Base-by-base conservation (phyloP, 2,113 vertebrate genomes). In the Passer domesticus region DNA sequence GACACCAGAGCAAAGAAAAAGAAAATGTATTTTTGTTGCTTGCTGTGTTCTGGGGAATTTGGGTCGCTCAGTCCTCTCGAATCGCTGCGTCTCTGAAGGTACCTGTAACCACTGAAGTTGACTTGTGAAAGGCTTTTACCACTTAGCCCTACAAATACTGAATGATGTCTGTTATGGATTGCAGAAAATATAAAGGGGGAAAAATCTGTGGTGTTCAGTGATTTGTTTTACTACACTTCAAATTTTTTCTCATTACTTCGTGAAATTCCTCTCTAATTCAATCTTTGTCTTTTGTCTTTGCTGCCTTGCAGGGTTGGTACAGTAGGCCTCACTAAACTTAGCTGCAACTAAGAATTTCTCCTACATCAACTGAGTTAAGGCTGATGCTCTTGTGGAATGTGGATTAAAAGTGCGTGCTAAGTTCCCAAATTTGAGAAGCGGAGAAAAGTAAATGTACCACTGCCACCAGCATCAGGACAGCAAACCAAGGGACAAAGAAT, bases 221-320 rank as follows among this genome's bases (percentile, higher is more conserved):
- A 80, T 96, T 79, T 97, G 96, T 98, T 98, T 95, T 98, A 87
- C 96, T 97, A 97, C 87, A 97, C 97, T 98, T 98, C 97, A 97
- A 87, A 83, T 92, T 96, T 97, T 96, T 98, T 97, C 98, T 97
- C 96, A 91, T 97, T 93, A 35, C 96, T 78, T 96, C 96, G 56
- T 98, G 97, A 98, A 97, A 97, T 97, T 96, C 97, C 96, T 94
- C 97, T 98, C 98, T 98, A 98, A 98, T 98, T 98, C 97, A 98
- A 97, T 98, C 97, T 98, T 98, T 98, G 97, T 98, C 98, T 98
- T 98, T 98, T 99, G 98, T 99, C 97, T 99, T 99, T 99, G 98
- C 98, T 99, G 98, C 99, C 98, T 99, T 99, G 98, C 99, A 99
- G 99, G 99, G 98, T 98, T 98, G 98, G 96, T 98, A 98, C 98